phyloP scores from a whole-genome alignment of 92 coral and sea anemone species.

The Phenganax marumi region DNA sequence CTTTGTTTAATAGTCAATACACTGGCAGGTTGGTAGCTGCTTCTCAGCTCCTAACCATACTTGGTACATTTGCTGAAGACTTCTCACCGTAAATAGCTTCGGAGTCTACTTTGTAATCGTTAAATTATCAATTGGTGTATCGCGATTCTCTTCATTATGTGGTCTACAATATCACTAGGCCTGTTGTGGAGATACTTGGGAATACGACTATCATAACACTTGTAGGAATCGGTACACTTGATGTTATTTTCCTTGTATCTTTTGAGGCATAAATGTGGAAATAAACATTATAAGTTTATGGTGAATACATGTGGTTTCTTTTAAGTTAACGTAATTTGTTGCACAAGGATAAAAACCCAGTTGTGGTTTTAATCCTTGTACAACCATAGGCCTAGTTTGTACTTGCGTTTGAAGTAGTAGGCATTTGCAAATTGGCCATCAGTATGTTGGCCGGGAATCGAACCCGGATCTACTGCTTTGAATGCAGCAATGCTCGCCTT shows the following conservation, averaged over 20 bases:
- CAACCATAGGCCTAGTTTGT: too few relatives aligned
- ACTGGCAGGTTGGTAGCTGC: constrained; percentile 22
- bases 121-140: background rate
- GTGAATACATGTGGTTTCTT: background rate
- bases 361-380: too few relatives aligned
- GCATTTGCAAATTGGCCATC: background rate
- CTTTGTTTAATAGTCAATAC: constrained; percentile 2
- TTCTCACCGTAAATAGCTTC: background rate
- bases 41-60: constrained; percentile 20
- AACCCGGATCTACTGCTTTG: constrained; percentile 99
- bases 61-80: background rate
- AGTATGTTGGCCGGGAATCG: constrained; percentile 99
- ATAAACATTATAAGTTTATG: background rate
- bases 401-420: background rate
- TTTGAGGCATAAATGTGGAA: background rate
- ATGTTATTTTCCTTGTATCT: constrained; percentile 16
- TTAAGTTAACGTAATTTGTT: background rate
- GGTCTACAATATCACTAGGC: background rate
- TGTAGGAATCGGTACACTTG: background rate
- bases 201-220: background rate
- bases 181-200: constrained; percentile 11
- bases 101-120: background rate
- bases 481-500: constrained; percentile 99
- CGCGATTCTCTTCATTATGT: background rate
- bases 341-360: background rate